Evolutionary conservation across 2,888 invertebrate genomes (phyloP).

Genomic region (Sarcophaga subvicina): DNA sequence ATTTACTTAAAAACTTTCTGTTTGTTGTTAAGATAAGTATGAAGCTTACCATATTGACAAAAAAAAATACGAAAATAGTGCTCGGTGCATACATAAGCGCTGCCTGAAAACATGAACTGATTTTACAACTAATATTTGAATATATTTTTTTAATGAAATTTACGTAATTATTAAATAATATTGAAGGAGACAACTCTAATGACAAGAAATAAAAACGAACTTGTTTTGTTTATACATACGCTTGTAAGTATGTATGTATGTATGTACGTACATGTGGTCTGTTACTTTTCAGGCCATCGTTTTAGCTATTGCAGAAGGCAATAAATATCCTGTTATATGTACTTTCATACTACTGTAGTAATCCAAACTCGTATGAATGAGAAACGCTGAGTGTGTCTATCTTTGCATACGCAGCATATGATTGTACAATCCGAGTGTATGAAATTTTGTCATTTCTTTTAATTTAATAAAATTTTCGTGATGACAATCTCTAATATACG

Average conservation of each 20-base stretch:
- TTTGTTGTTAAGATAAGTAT: too few relatives aligned
- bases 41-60: too few relatives aligned
- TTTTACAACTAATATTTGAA: too few relatives aligned
- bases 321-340: constrained; percentile 17
- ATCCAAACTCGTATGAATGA: not conserved
- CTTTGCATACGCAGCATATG: not conserved
- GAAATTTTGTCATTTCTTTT: constrained; percentile 17
- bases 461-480: constrained; percentile 50
- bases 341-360: too few relatives aligned
- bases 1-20: too few relatives aligned
- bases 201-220: not conserved
- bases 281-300: not conserved
- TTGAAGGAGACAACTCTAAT: too few relatives aligned
- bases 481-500: constrained; percentile 50
- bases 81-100: too few relatives aligned
- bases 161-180: too few relatives aligned
- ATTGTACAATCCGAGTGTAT: constrained; percentile 9
- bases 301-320: constrained; percentile 8
- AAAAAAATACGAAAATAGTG: too few relatives aligned
- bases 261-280: constrained; percentile 8
- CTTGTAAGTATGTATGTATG: too few relatives aligned
- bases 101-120: too few relatives aligned
- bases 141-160: too few relatives aligned
- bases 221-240: not conserved
- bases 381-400: not conserved